Base-by-base conservation (phyloP, 2,888 invertebrate genomes). In the Zootermopsis nevadensis region DNA sequence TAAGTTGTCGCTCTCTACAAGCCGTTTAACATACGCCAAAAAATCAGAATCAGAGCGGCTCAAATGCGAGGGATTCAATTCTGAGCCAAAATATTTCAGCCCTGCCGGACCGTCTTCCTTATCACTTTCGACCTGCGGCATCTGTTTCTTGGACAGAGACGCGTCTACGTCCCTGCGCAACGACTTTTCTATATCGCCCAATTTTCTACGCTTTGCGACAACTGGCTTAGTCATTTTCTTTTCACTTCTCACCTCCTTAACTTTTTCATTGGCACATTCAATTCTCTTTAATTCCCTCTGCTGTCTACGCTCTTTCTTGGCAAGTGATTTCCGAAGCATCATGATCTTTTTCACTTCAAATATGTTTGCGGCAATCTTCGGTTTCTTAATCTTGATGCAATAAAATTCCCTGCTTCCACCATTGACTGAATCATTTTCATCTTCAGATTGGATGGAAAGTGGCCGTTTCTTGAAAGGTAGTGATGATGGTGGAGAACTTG, bases 321-420 rank as follows among this genome's bases (percentile, higher is more conserved):
- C 92, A 84, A 94, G 88, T 86, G 93, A 92, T 85, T 92, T 94
- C 10, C 94, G 89, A 88, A 94, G 92, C 88, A 93, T 94, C 91
- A 93, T 93, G 81, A 94, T 88, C 86, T 91, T 91, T 86, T 91
- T 92, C 0, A 94, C 94, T 89, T 94, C 94, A 86, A 91, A 91
- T 72, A 94, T 91, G 88, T 94, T 94, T 0, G 93, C 93, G 0
- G 94, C 94, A 83, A 93, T 92, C 89, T 93, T 94, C 0, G 93
- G 94, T 87, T 94, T 94, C 85, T 92, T 93, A 42, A 92, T 86
- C 24, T 55, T 79, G 10, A 91, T 91, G 10, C 91, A 6, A 90
- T 88, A 86, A 90, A 88, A 19, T 89, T 88, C 80, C 89, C 86
- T 10, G 89, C 89, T 86, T 89, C 90, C 24, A 86, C 77, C 31